phyloP scores from a whole-genome alignment of 92 coral and sea anemone species.

The Scolanthus callimorphus region DNA sequence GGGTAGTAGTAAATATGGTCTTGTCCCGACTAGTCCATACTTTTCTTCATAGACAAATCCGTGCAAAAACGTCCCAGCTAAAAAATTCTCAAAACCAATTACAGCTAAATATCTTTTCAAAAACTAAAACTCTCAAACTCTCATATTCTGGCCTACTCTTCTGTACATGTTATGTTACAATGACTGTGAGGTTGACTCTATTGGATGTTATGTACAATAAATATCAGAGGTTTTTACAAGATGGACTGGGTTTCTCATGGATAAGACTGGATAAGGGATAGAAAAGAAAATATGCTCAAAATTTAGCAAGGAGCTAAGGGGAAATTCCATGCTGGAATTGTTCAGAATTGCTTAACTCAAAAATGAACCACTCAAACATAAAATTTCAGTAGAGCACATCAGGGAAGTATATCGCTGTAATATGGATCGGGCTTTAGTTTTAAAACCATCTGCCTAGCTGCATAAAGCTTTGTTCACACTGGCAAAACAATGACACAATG shows the following conservation, averaged over 20 bases:
- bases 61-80: not conserved
- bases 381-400: too few species aligned
- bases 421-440: too few species aligned
- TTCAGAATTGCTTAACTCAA: too few species aligned
- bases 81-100: too few species aligned
- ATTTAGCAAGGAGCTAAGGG: conserved; percentile 1
- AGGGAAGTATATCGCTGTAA: too few species aligned
- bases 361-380: too few species aligned
- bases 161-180: not conserved
- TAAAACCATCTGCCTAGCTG: too few species aligned
- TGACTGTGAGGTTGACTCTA: not conserved
- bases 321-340: not conserved
- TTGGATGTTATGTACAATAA: not conserved
- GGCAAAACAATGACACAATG: too few species aligned
- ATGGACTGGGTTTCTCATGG: not conserved
- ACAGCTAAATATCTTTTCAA: not conserved
- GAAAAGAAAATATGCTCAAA: not conserved
- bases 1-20: too few species aligned
- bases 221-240: not conserved
- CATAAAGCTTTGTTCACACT: too few species aligned
- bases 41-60: not conserved
- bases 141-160: not conserved
- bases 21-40: too few species aligned
- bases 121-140: not conserved
- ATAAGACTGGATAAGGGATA: not conserved